Evolutionary conservation across 2,797 vertebrate species (phyloP), one percentile per base, ranked within the genome.

Genomic region (Amblyraja radiata): DNA sequence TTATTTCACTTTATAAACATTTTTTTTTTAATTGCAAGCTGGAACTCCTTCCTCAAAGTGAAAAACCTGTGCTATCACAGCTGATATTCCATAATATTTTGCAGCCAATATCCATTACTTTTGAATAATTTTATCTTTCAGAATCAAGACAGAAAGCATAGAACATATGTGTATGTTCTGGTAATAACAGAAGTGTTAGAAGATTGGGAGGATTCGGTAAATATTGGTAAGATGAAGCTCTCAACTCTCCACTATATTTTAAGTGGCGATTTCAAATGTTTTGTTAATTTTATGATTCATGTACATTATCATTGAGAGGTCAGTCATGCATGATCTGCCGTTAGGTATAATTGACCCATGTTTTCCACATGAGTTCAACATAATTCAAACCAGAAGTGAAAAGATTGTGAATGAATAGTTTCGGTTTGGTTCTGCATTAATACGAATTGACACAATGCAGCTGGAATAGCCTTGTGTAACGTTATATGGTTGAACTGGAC

Each of bases 121-220:
- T 36, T 74, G 71, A 91, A 91, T 28, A 5, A 18, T 90, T 16
- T 90, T 90, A 23, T 93, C 79, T 94, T 93, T 88, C 95, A 99
- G 99, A 99, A 99, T 95, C 97, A 96, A 95, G 99, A 99, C 95
- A 97, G 99, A 95, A 99, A 99, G 95, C 99, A 99, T 96, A 97
- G 99, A 96, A 99, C 99, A 0, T 99, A 98, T 11, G 99, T 99
- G 93, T 99, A 99, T 93, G 99, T 99, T 94, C 98, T 99, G 74
- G 97, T 99, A 6, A 99, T 99, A 96, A 99, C 98, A 0, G 99
- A 99, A 95, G 96, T 99, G 94, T 96, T 99, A 96, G 98, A 99
- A 95, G 98, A 99, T 95, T 99, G 99, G 99, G 99, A 99, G 96
- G 99, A 99, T 96, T 99, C 98, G 0, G 97, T 99, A 94, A 99